These are phyloP conservation scores for Heliornis fulica DNA, from an alignment of 2,113 vertebrate genomes.

Conservation along the genomic window DNA sequence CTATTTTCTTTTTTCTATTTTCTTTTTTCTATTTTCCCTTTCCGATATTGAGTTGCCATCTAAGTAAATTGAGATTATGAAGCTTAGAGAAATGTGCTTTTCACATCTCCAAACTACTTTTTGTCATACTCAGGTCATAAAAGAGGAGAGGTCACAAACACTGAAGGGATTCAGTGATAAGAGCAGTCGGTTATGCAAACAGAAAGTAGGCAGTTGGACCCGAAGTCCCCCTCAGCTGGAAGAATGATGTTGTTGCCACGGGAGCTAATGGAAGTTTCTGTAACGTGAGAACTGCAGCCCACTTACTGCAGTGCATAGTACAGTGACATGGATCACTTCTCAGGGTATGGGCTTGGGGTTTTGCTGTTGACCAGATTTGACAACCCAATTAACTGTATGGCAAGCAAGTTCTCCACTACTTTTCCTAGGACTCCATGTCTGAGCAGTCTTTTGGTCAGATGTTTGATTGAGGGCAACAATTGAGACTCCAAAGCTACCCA, in stretches of 20 bases:
- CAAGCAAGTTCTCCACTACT: not conserved
- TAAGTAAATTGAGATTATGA: not conserved
- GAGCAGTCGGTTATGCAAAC: not conserved
- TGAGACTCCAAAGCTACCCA: too few relatives aligned
- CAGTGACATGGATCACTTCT: not conserved
- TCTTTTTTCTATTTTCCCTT: not conserved
- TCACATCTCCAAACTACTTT: not conserved
- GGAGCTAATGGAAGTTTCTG: not conserved
- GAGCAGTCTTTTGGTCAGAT: not conserved
- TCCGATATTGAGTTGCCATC: not conserved
- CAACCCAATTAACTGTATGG: not conserved
- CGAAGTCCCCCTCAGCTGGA: not conserved
- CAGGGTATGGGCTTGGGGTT: not conserved
- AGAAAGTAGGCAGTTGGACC: not conserved
- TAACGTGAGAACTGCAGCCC: not conserved
- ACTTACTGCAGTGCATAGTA: not conserved
- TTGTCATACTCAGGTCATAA: not conserved
- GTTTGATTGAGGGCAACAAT: not conserved
- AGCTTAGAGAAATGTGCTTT: not conserved
- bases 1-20: fast-evolving
- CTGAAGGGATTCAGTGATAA: not conserved
- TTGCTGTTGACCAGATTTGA: not conserved
- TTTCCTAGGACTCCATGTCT: not conserved
- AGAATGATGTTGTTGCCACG: fast-evolving
- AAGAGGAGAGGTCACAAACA: not conserved